These are phyloP conservation scores for Harpagus bidentatus DNA, from an alignment of 2,113 vertebrate species.

Conservation along the genomic window DNA sequence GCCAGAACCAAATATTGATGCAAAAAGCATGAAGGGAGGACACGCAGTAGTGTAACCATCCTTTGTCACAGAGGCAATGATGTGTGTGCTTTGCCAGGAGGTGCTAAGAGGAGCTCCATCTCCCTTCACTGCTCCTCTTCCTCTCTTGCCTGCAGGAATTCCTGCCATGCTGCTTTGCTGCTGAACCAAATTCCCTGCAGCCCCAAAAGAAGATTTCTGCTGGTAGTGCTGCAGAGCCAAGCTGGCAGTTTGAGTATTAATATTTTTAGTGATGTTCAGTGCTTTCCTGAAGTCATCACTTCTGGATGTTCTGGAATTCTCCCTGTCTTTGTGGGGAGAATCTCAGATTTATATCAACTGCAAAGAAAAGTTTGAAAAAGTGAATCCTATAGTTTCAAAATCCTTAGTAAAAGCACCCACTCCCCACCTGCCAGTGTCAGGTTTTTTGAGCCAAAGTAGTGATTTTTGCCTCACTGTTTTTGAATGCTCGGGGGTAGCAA, in stretches of 20 bases:
- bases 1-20: background rate
- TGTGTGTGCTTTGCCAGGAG: background rate
- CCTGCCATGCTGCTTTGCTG: background rate
- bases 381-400: background rate
- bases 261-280: background rate
- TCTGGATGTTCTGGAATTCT: background rate
- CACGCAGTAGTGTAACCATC: fast-evolving
- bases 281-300: background rate
- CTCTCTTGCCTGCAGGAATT: background rate
- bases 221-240: background rate
- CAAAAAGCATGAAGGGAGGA: background rate
- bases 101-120: background rate
- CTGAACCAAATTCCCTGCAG: background rate
- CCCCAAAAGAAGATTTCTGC: background rate
- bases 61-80: background rate
- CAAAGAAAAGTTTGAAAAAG: background rate
- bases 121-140: background rate
- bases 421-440: background rate
- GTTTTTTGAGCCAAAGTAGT: background rate
- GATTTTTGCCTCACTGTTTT: background rate
- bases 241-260: background rate
- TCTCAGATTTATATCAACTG: background rate
- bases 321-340: background rate
- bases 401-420: background rate
- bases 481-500: background rate